These are phyloP conservation scores for Entomyzon cyanotis DNA, from an alignment of 2,113 vertebrate genomes.

Conservation along the genomic window DNA sequence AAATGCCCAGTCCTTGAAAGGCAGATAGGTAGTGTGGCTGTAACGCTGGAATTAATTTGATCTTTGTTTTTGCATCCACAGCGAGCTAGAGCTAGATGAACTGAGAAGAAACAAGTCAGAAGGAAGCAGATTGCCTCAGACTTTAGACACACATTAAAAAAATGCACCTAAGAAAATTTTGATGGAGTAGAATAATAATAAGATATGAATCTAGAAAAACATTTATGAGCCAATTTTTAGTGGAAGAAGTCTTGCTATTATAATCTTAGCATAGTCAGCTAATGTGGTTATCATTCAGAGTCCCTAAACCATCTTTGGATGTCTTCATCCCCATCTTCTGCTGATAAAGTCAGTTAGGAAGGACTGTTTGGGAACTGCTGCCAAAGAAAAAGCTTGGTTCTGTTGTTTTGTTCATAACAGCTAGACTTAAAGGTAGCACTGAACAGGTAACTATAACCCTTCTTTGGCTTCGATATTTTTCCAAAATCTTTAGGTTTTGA, in stretches of 20 bases:
- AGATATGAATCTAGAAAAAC: neutral
- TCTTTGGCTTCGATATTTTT: neutral
- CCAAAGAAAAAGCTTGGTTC: neutral
- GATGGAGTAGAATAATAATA: neutral
- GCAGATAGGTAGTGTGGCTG: neutral
- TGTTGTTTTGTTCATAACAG: neutral
- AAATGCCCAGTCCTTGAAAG: neutral
- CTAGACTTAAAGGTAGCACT: neutral
- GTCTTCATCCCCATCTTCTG: neutral
- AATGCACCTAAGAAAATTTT: neutral
- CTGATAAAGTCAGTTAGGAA: neutral
- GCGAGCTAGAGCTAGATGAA: neutral
- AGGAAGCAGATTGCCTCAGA: neutral
- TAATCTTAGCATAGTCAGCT: neutral
- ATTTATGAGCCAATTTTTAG: neutral
- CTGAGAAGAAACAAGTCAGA: neutral
- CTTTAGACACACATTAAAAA: neutral
- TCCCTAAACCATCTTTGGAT: neutral
- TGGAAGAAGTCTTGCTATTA: neutral
- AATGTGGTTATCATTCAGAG: neutral
- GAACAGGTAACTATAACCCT: neutral
- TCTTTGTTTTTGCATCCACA: neutral
- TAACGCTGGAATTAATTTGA: neutral
- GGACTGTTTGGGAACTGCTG: neutral
- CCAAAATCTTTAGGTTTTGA: neutral